Base-by-base conservation (phyloP, 1,140 invertebrate species). In the Lutraria rhynchaena region DNA sequence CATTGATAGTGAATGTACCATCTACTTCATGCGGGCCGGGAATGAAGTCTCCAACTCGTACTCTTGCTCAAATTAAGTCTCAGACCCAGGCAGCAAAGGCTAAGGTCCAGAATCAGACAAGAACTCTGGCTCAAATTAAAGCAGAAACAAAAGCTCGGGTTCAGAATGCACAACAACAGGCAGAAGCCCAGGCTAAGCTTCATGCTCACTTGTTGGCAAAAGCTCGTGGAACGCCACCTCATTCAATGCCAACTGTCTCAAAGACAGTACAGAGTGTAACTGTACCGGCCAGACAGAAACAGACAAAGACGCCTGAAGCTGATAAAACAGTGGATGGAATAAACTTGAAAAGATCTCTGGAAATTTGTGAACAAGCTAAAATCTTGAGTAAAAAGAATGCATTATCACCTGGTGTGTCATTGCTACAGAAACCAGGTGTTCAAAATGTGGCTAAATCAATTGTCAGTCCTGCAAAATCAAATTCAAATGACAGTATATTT, bases 321-420 rank as follows among this genome's bases (percentile, higher is more conserved):
- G 33, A 67, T 65, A 84, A 84, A 65, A 88, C 76, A 37, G 78
- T 41, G 1, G 81, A 87, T 60, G 96, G 96, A 29, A 96, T 98
- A 9, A 98, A 98, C 92, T 93, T 98, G 17, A 97, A 98, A 90
- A 94, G 98, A 37, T 98, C 97, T 87, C 97, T 98, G 90, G 97
- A 98, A 92, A 99, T 99, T 86, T 98, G 97, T 92, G 97, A 98
- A 92, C 74, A 82, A 69, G 71, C 80, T 33, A 81, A 65, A 58
- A 65, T 55, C 5, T 35, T 78, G 44, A 55, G 65, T 71, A 65
- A 73, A 55, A 77, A 71, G 58, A 82, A 82, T 33, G 41, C 58
- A 44, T 22, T 53, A 46, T 51, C 44, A 19, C 11, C 58, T 17
- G 55, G 33, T 63, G 61, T 58, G 11, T 58, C 76, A 55, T 2